Evolutionary conservation across 2,888 invertebrate species (phyloP).

Genomic region (Schrankia costaestrigalis): DNA sequence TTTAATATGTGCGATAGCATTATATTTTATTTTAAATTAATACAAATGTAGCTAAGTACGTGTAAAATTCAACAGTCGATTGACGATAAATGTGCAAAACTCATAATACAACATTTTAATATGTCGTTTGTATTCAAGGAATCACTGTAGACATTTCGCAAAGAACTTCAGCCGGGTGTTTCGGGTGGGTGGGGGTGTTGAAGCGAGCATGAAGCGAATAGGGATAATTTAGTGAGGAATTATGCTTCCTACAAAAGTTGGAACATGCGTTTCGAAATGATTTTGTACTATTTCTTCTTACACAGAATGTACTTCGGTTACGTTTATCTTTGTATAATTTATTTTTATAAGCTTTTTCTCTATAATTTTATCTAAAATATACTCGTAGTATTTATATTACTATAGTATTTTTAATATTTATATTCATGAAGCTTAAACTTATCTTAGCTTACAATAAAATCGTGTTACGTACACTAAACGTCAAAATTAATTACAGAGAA

Average conservation of each 20-base stretch:
- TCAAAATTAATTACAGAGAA: too few relatives aligned
- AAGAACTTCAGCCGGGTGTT: conserved; percentile 57
- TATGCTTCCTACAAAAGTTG: conserved; percentile 58
- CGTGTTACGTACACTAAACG: too few relatives aligned
- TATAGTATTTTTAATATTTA: too few relatives aligned
- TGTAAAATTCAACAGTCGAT: conserved; percentile 52
- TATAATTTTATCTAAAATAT: conserved; percentile 24
- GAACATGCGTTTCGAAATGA: conserved; percentile 39
- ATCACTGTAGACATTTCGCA: conserved; percentile 80
- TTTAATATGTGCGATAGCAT: too few relatives aligned
- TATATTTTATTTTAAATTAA: too few relatives aligned
- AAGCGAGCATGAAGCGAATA: conserved; percentile 64
- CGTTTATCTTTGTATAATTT: conserved; percentile 32
- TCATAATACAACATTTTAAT: conserved; percentile 70
- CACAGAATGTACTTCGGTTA: not conserved
- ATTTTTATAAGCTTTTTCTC: conserved; percentile 26
- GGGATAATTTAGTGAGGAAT: conserved; percentile 73
- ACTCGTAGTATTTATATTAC: too few relatives aligned
- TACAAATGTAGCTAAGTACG: conserved; percentile 29
- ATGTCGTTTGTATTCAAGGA: conserved; percentile 80
- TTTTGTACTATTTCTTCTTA: conserved; percentile 13
- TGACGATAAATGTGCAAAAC: conserved; percentile 66
- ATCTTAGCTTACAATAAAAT: too few relatives aligned
- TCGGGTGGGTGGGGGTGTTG: conserved; percentile 48
- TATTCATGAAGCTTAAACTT: too few relatives aligned